Evolutionary conservation across 2,888 invertebrate genomes (phyloP).

Genomic region (Drosophila nigricruria): DNA sequence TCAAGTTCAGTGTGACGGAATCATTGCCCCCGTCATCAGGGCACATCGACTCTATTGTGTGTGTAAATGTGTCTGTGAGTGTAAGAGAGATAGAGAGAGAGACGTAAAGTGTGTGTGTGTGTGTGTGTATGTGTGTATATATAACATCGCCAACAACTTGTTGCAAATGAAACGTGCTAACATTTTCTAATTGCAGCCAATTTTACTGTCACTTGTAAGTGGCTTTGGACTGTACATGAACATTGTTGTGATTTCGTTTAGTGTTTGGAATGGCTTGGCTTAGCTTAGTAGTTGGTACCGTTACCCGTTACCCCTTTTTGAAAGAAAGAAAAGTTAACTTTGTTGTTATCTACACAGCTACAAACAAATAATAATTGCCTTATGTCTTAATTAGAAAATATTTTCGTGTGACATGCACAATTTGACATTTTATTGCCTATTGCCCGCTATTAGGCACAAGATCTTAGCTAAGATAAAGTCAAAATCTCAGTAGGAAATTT

Average conservation of each 20-base stretch:
- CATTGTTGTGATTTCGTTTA: conserved; percentile 57
- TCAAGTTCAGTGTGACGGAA: conserved; percentile 80
- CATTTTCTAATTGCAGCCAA: conserved; percentile 72
- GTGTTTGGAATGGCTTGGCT: conserved; percentile 12
- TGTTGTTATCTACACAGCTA: conserved; percentile 8
- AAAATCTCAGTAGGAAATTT: neutral
- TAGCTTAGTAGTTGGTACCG: conserved; percentile 38
- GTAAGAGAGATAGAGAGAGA: neutral
- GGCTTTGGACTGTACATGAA: conserved; percentile 36
- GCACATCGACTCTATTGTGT: conserved; percentile 15
- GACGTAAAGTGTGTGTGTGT: neutral
- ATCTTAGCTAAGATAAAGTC: conserved; percentile 25
- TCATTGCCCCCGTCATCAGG: conserved; percentile 45
- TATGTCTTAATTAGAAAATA: conserved; percentile 62
- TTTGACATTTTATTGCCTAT: conserved; percentile 53
- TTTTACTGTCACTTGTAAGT: conserved; percentile 70
- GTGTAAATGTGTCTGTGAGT: conserved; percentile 3
- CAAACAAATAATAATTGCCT: conserved; percentile 22
- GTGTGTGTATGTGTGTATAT: conserved; percentile 11
- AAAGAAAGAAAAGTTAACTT: conserved; percentile 20
- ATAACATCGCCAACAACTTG: conserved; percentile 37
- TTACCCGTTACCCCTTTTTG: conserved; percentile 38
- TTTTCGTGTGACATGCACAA: conserved; percentile 48
- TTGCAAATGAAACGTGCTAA: conserved; percentile 69
- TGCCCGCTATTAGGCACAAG: conserved; percentile 26